These are phyloP conservation scores for Harlomillsia oculata DNA, from an alignment of 1,140 invertebrate genomes.

Conservation along the genomic window DNA sequence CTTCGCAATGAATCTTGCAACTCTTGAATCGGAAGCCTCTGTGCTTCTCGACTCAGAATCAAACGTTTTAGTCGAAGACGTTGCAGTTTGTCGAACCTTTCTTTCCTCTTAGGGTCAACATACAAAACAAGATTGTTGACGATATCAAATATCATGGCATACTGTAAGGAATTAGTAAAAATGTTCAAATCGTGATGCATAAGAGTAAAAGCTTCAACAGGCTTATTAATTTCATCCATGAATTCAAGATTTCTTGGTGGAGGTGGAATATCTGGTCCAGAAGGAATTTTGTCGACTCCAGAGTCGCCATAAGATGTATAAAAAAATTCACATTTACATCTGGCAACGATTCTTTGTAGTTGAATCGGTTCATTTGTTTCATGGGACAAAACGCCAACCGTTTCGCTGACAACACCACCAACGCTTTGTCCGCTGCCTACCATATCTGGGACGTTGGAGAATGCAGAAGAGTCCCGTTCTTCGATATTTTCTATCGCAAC, in stretches of 20 bases:
- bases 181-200: slow-evolving; percentile 98
- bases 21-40: slow-evolving; percentile 79
- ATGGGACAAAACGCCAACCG: slow-evolving; percentile 44
- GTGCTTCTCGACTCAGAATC: slow-evolving; percentile 78
- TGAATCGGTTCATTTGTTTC: slow-evolving; percentile 43
- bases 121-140: slow-evolving; percentile 94
- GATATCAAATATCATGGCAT: slow-evolving; percentile 92
- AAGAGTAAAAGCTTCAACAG: slow-evolving; percentile 91
- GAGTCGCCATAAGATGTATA: slow-evolving; percentile 87
- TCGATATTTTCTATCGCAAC: slow-evolving; percentile 83
- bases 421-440: slow-evolving; percentile 91
- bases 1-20: slow-evolving; percentile 71
- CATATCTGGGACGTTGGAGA: slow-evolving; percentile 75
- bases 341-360: slow-evolving; percentile 88
- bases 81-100: slow-evolving; percentile 76
- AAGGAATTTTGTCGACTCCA: slow-evolving; percentile 60
- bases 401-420: slow-evolving; percentile 87
- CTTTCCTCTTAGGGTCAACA: slow-evolving; percentile 89
- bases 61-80: slow-evolving; percentile 88
- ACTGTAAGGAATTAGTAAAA: slow-evolving; percentile 89
- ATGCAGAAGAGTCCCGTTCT: slow-evolving; percentile 60
- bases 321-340: slow-evolving; percentile 96
- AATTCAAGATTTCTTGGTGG: slow-evolving; percentile 55
- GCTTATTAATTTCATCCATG: slow-evolving; percentile 68
- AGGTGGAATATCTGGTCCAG: slow-evolving; percentile 41